These are phyloP conservation scores for Netelia fuscicornis DNA, from an alignment of 2,888 invertebrate genomes.

Conservation along the genomic window DNA sequence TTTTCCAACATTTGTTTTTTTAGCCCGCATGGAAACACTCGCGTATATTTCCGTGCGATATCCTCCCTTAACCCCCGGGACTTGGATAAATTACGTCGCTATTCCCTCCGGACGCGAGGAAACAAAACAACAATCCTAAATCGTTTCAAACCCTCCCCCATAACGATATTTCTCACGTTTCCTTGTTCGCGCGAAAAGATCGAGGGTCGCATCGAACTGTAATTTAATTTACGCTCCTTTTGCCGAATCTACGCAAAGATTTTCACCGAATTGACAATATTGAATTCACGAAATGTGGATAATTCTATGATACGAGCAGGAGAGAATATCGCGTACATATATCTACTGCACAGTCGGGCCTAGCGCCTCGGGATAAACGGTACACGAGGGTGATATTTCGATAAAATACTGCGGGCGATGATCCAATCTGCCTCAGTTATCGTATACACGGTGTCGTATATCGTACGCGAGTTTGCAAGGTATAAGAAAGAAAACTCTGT, in stretches of 20 bases:
- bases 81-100: constrained; percentile 57
- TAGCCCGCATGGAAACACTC: neutral
- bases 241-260: constrained; percentile 21
- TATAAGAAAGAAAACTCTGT: neutral
- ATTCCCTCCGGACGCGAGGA: constrained; percentile 44
- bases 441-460: constrained; percentile 7
- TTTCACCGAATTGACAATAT: constrained; percentile 55
- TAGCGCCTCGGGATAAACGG: constrained; percentile 35
- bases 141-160: neutral
- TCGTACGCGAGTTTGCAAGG: neutral
- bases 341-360: neutral
- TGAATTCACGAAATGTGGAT: constrained; percentile 57
- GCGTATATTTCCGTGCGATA: no score
- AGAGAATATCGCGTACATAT: neutral
- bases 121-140: constrained; percentile 35
- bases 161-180: neutral
- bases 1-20: no score
- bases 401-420: constrained; percentile 66
- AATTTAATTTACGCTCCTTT: constrained; percentile 49
- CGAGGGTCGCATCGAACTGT: constrained; percentile 48
- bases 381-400: constrained; percentile 59
- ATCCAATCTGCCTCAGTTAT: constrained; percentile 57
- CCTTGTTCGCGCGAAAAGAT: neutral
- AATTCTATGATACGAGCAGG: constrained; percentile 55
- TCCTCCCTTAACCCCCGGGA: constrained; percentile 6